Percentiles rank a stretch among this genome's conserved stretches.
These are phyloP conservation scores for Drosophila trapezifrons DNA, from an alignment of 1,140 invertebrate species.

Conservation along the genomic window DNA sequence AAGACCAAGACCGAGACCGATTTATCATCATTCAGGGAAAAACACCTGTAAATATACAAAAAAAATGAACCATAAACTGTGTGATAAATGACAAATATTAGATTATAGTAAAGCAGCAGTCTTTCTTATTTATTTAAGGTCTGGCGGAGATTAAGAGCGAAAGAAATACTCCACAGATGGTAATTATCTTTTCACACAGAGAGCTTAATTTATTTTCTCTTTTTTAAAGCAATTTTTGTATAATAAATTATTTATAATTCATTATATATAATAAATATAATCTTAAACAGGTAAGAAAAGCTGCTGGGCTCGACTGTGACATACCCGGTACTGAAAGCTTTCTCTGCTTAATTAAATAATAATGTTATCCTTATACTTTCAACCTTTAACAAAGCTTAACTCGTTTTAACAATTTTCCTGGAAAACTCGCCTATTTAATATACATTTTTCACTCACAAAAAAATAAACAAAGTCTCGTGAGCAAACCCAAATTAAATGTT, in stretches of 20 bases:
- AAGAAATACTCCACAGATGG: not conserved
- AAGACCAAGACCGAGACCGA: not conserved
- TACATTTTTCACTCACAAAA: too few species aligned
- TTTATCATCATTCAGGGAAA: slow-evolving; percentile 9
- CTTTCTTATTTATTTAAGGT: not conserved
- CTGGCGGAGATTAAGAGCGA: not conserved
- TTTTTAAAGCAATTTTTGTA: not conserved
- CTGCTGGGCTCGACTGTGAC: too few species aligned
- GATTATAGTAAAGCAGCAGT: not conserved
- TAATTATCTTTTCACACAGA: not conserved
- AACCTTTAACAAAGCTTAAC: not conserved
- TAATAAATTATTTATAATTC: not conserved
- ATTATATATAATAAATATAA: not conserved
- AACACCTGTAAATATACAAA: slow-evolving; percentile 7
- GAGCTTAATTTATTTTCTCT: not conserved
- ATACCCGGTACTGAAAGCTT: not conserved
- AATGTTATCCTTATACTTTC: too few species aligned
- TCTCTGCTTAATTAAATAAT: not conserved
- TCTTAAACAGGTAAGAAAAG: not conserved
- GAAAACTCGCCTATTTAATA: not conserved
- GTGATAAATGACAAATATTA: slow-evolving; percentile 6
- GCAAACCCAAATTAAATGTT: slow-evolving; percentile 40
- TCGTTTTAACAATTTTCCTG: not conserved
- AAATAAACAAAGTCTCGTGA: slow-evolving; percentile 10
- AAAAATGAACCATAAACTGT: not conserved